Conservation (phyloP, 2,888 invertebrate genomes). For the Poecilus cupreus region DNA sequence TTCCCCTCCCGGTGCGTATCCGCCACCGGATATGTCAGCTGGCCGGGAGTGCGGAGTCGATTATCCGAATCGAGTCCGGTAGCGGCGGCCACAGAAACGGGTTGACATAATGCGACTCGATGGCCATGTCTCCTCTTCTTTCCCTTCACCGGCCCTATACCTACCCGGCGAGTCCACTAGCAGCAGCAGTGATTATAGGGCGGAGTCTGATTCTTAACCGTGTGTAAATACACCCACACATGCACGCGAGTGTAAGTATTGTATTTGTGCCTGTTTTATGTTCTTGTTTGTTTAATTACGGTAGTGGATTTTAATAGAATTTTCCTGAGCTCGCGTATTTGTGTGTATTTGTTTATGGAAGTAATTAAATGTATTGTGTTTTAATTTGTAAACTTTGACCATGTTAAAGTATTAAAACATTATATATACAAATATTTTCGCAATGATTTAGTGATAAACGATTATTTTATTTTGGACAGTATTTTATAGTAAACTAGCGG, state of each 20-base stretch:
- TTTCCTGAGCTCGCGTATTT: background rate
- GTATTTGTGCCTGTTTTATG: background rate
- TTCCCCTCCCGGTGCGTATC: background rate
- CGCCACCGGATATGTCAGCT: conserved; percentile 22
- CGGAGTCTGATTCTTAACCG: background rate
- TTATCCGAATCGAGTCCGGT: conserved; percentile 25
- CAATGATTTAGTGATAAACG: background rate
- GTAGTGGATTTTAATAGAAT: conserved; percentile 9
- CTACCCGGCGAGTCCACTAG: background rate
- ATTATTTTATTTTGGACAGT: no score
- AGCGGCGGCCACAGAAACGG: conserved; percentile 19
- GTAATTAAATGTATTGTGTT: background rate
- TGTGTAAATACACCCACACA: background rate
- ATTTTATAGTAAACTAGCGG: no score
- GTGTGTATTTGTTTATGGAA: background rate
- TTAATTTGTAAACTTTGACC: background rate
- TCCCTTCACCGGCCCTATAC: background rate
- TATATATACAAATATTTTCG: background rate
- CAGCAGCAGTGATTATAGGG: background rate
- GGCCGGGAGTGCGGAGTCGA: conserved; percentile 17
- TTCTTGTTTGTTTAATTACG: conserved; percentile 3
- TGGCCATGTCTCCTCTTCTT: background rate
- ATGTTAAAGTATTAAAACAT: background rate
- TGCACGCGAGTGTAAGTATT: background rate
- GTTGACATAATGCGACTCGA: conserved; percentile 55